Evolutionary conservation across 1,140 invertebrate species (phyloP).

Genomic region (Centruroides vittatus): DNA sequence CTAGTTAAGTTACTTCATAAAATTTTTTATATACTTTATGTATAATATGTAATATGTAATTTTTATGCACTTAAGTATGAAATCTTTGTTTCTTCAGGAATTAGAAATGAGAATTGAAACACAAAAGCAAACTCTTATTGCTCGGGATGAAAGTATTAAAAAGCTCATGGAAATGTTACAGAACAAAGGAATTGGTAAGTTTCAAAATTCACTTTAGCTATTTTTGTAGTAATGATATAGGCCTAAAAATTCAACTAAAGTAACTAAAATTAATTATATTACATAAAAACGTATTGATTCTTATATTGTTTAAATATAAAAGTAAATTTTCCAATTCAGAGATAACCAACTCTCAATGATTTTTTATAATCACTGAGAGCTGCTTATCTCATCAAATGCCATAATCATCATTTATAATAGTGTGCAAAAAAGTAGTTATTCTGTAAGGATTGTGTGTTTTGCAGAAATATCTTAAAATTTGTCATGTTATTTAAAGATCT

Average conservation of each 20-base stretch:
- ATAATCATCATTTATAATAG: no score
- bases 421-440: no score
- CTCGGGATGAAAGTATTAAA: slow-evolving; percentile 94
- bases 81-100: slow-evolving; percentile 46
- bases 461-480: no score
- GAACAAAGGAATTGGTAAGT: slow-evolving; percentile 88
- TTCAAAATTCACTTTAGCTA: not conserved
- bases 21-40: no score
- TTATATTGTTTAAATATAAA: not conserved
- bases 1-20: no score
- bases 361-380: no score
- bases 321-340: not conserved
- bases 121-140: slow-evolving; percentile 90
- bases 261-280: not conserved
- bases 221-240: not conserved
- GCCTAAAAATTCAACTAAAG: not conserved
- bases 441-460: no score
- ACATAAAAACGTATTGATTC: not conserved
- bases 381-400: no score
- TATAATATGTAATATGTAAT: no score
- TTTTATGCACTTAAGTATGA: no score
- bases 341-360: not conserved
- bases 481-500: no score
- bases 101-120: slow-evolving; percentile 91
- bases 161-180: slow-evolving; percentile 97